These are phyloP conservation scores for Lissonota sp. DNA, from an alignment of 2,888 invertebrate genomes.

Conservation along the genomic window DNA sequence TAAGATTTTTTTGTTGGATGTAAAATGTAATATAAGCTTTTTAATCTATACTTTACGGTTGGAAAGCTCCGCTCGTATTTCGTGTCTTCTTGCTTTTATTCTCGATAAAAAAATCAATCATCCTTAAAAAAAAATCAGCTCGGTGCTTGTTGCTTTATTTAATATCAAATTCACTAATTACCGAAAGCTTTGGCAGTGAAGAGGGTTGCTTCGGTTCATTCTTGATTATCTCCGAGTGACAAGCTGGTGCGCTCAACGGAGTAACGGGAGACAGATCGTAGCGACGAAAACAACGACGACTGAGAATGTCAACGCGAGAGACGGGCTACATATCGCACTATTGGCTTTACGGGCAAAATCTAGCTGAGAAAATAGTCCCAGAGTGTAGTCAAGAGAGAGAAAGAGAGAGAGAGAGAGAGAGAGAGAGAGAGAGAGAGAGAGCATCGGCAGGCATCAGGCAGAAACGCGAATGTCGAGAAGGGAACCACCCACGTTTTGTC, in stretches of 20 bases:
- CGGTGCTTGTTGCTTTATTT: background rate
- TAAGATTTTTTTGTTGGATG: too few relatives aligned
- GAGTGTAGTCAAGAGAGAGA: too few relatives aligned
- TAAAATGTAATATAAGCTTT: background rate
- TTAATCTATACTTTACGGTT: too few relatives aligned
- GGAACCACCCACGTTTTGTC: slow-evolving; percentile 38
- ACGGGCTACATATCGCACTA: slow-evolving; percentile 9
- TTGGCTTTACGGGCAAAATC: slow-evolving; percentile 33
- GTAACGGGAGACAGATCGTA: slow-evolving; percentile 16
- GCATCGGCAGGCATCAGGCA: background rate
- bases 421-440: too few relatives aligned
- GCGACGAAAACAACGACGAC: slow-evolving; percentile 10
- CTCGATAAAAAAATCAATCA: too few relatives aligned
- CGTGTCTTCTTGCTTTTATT: background rate
- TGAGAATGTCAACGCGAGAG: slow-evolving; percentile 16
- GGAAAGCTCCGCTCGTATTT: too few relatives aligned
- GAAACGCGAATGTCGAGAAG: slow-evolving; percentile 43
- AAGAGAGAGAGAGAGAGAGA: too few relatives aligned
- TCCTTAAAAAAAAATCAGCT: too few relatives aligned
- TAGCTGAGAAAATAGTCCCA: background rate
- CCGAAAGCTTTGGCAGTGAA: background rate
- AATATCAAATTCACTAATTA: slow-evolving; percentile 34
- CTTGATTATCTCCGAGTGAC: slow-evolving; percentile 13
- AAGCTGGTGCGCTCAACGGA: background rate
- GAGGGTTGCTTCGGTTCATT: slow-evolving; percentile 7